Conservation (phyloP, 2,797 vertebrate species). For the Darevskia nairensis region DNA sequence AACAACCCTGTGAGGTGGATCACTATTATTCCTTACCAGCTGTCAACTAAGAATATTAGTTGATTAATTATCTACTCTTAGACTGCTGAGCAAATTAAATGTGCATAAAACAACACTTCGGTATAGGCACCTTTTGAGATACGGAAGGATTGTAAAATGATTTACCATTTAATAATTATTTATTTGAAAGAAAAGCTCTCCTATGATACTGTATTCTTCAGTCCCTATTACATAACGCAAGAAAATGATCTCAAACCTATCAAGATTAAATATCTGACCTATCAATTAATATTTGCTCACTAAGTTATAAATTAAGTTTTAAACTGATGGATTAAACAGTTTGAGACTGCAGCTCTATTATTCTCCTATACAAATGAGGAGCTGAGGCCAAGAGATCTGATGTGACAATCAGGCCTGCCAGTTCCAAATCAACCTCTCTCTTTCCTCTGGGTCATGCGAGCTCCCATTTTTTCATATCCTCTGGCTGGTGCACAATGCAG, state of each 20-base stretch:
- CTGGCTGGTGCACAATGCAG: not conserved
- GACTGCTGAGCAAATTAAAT: not conserved
- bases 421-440: not conserved
- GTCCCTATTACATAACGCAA: not conserved
- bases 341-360: not conserved
- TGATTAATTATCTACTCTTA: not conserved
- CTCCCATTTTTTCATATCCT: not conserved
- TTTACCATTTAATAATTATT: not conserved
- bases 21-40: not conserved
- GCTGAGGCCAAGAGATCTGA: not conserved
- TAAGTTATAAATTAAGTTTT: not conserved
- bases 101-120: not conserved
- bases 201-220: too few species aligned
- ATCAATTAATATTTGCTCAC: not conserved
- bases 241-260: not conserved
- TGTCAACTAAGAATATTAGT: not conserved
- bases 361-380: not conserved
- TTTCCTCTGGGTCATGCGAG: too few species aligned
- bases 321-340: not conserved
- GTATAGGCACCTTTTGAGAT: not conserved
- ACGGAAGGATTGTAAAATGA: not conserved
- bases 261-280: not conserved
- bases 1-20: not conserved
- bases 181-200: not conserved
- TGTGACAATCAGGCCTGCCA: not conserved